Base-by-base conservation (phyloP, 2,113 vertebrate genomes). In the Pelodiscus sinensis region DNA sequence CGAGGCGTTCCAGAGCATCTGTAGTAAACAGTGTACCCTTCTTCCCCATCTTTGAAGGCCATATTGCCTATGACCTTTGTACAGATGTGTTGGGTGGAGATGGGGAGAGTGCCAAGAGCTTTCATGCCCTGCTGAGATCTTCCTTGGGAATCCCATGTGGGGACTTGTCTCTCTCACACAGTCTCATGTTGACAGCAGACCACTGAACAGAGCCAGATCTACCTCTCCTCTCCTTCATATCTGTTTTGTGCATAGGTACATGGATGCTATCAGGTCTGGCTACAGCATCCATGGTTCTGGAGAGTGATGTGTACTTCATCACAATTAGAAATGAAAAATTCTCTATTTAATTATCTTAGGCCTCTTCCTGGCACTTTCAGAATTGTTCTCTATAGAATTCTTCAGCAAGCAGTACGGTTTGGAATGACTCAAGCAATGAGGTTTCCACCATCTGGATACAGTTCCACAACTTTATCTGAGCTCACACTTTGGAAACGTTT, bases 131-230 rank as follows among this genome's bases (percentile, higher is more conserved):
- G 94, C 88, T 94, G 92, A 91, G 93, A 0, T 27, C 90, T 77
- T 35, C 11, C 96, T 92, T 96, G 96, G 92, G 96, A 22, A 56
- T 85, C 86, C 85, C 88, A 79, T 91, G 96, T 91, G 73, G 11
- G 73, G 35, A 75, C 35, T 25, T 44, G 35, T 35, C 65, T 89
- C 83, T 97, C 88, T 88, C 88, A 93, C n/a, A 96, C 87, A 96
- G 90, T 85, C 81, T 81, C 94, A 94, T 82, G 92, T 95, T 93
- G 93, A 95, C 88, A 82, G 86, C 86, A 90, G 95, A 81, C 56
- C 84, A 87, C 85, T 92, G 71, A 65, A 94, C 90, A 90, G 91
- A 90, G 95, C 88, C 92, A 97, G 94, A 93, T 90, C 95, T 95
- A 94, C 92, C 95, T 95, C 85, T 82, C 88, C 91, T 83, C 94